Evolutionary conservation across 1,140 invertebrate species (phyloP), one percentile per base, ranked within the genome.

Genomic region (Drosophila takahashii): DNA sequence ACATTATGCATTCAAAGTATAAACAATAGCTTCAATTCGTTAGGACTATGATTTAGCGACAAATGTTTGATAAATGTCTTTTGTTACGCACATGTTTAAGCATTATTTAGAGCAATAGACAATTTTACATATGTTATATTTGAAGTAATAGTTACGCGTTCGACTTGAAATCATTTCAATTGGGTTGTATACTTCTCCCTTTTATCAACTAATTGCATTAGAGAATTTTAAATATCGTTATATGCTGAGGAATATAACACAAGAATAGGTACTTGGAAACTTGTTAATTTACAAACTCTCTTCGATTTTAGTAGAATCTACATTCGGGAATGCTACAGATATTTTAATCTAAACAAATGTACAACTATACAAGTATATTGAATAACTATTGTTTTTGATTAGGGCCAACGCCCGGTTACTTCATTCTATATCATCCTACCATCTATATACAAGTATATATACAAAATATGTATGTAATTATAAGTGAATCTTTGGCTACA

Each of bases 71-170:
- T 51, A 37, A 42, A 62, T 44, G 37, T 56, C 42, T 48, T 86
- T 62, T 69, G 83, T 86, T 87, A 86, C 83, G 83, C 84, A 86
- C 83, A 86, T 79, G 64, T 73, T 77, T 53, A 61, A 79, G 79
- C 75, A 86, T 87, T 83, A 86, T 69, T 86, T 81, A 72, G 64
- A 72, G 53, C 75, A 78, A 85, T 86, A 86, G 84, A 60, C 59
- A 81, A 76, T 87, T 78, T 86, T 69, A 56, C 51, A 69, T 39
- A 57, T 52, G 84, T 81, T 65, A 78, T 53, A 50, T 44, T 29
- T 37, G n/a, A 42, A 48, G 45, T 57, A 65, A 64, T 65, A 66
- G 42, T 62, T 54, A 62, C 32, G 16, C 32, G 45, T 56, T 22
- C 15, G 3, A 54, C 48, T 22, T 66, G 52, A 58, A 57, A 77